Evolutionary conservation across 2,113 vertebrate species (phyloP), one percentile per base, ranked within the genome.

Genomic region (Carassius gibelio): DNA sequence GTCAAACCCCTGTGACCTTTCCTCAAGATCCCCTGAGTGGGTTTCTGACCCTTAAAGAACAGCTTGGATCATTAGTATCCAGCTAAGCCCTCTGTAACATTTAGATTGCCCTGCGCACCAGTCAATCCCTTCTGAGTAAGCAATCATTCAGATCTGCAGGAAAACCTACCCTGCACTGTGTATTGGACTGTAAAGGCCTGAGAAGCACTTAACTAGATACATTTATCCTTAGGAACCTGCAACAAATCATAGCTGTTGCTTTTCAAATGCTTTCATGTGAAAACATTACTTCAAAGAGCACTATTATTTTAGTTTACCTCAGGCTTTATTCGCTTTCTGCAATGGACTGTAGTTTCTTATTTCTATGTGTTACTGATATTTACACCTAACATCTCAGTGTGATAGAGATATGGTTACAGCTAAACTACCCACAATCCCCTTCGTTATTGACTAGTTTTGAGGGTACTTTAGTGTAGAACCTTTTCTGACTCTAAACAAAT

Each of bases 1-100:
- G 84, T 89, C 87, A 86, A 86, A 66, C 52, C 55, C 19, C 26
- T n/a, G 48, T 84, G 82, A 88, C 87, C 88, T 88, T 89, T 89
- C 87, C 21, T 59, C 23, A 30, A 50, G 82, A 72, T 72, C 74
- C 83, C 82, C 87, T 62, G 61, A 78, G 66, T 86, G 87, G 48
- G 80, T 75, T 78, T 75, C 71, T 84, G 86, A 84, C 88, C 86
- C 88, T 81, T 84, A 86, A 84, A 84, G 84, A 86, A 74, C 81
- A 81, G 84, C 84, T 72, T 75, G 72, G 55, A 87, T 87, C 86
- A 87, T 87, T 87, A 87, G 86, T 72, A 82, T 87, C 86, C 83
- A 82, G 36, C 83, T 69, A 81, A 87, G 83, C 48, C 23, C 77
- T 84, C 50, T 30, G 48, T 68, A 76, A 59, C 86, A 71, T 87